Percentiles rank a stretch among this genome's conserved stretches.
Conservation (phyloP, 1,140 invertebrate species). For the Laodelphax striatellus region DNA sequence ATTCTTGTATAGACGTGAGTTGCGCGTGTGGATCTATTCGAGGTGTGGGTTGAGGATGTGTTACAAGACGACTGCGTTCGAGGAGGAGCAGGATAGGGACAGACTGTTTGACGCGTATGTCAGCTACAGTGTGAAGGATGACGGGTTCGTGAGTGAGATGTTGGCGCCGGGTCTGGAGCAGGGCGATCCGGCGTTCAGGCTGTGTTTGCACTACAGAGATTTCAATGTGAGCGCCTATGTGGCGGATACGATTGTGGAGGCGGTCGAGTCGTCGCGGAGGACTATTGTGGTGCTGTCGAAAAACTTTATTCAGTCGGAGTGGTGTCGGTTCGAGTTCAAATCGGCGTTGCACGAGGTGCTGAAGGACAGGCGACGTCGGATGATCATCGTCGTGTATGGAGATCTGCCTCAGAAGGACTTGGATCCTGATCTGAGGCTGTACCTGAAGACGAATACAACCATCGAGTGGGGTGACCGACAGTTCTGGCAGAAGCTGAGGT, state of each 20-base stretch:
- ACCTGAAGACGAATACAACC: constrained; percentile 80
- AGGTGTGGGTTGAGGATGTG: constrained; percentile 73
- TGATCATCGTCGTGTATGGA: constrained; percentile 77
- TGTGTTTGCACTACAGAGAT: constrained; percentile 78
- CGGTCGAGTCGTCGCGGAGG: constrained; percentile 76
- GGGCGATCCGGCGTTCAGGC: constrained; percentile 47
- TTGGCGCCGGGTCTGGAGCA: constrained; percentile 68
- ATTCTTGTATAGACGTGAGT: constrained; percentile 69
- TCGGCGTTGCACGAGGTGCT: constrained; percentile 82
- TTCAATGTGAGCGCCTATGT: constrained; percentile 73
- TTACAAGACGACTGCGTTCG: constrained; percentile 64
- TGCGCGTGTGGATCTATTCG: constrained; percentile 78
- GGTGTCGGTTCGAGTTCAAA: constrained; percentile 89
- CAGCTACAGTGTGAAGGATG: constrained; percentile 82
- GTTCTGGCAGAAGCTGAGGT: constrained; percentile 90
- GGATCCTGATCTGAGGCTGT: constrained; percentile 77
- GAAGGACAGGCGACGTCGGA: constrained; percentile 63
- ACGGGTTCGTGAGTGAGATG: constrained; percentile 75
- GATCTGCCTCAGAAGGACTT: constrained; percentile 74
- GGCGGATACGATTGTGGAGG: constrained; percentile 79
- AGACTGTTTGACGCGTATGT: constrained; percentile 83
- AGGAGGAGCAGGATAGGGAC: constrained; percentile 64
- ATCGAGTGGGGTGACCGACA: constrained; percentile 85
- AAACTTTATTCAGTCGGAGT: constrained; percentile 88
- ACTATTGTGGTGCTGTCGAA: constrained; percentile 84